Conservation (phyloP, 2,113 vertebrate genomes). For the Sphaerodactylus townsendi region DNA sequence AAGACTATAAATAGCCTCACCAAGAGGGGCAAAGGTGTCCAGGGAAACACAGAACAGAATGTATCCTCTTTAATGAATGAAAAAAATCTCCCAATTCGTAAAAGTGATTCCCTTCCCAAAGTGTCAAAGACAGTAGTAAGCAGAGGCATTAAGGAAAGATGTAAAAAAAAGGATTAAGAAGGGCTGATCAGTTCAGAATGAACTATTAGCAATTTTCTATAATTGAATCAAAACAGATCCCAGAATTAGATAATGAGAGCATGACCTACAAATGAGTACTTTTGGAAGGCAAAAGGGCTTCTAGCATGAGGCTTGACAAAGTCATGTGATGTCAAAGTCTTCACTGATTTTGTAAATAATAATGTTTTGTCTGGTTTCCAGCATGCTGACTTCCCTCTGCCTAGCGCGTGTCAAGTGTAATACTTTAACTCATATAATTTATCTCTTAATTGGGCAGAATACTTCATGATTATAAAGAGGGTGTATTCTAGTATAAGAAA, state of each 20-base stretch:
- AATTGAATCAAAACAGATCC: constrained; percentile 78
- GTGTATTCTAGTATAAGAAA: constrained; percentile 31
- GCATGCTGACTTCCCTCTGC: background rate
- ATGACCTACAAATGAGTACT: constrained; percentile 75
- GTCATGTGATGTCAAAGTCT: constrained; percentile 50
- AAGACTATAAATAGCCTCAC: background rate
- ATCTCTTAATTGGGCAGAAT: background rate
- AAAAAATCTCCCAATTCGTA: constrained; percentile 42
- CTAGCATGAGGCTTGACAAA: constrained; percentile 60
- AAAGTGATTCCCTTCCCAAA: background rate
- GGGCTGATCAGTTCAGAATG: constrained; percentile 64
- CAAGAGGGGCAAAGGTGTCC: constrained; percentile 17
- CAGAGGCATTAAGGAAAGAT: constrained; percentile 60
- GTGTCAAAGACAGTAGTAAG: constrained; percentile 23
- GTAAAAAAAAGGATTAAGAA: constrained; percentile 51
- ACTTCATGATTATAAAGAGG: background rate
- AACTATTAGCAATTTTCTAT: constrained; percentile 77
- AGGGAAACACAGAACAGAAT: constrained; percentile 29
- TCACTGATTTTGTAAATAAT: constrained; percentile 25
- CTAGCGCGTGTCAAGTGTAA: constrained; percentile 10
- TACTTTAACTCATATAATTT: constrained; percentile 13
- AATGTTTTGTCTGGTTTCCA: background rate
- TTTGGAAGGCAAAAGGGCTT: constrained; percentile 68
- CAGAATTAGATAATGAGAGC: constrained; percentile 76
- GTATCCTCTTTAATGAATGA: constrained; percentile 8